Base-by-base conservation (phyloP, 2,888 invertebrate species). In the Lomographa bimaculata region DNA sequence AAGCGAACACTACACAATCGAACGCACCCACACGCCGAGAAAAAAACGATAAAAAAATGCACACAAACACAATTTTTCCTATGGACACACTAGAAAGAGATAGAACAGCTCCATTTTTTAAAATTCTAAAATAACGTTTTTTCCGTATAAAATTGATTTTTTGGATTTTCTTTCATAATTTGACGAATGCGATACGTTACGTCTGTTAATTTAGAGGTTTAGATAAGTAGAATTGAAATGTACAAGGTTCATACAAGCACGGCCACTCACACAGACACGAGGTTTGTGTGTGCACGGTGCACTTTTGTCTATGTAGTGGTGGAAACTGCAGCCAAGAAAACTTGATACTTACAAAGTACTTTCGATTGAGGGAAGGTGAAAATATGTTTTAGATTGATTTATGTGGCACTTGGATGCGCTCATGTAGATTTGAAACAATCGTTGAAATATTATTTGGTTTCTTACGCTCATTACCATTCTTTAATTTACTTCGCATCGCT, bases 11-110 rank as follows among this genome's bases (percentile, higher is more conserved):
- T 58, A 80, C 76, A 89, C 85, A 86, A 86, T 84, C 79, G 80
- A 83, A 84, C 77, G 77, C 83, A 86, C 87, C 74, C 87, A 87
- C 86, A 87, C 89, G 69, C 61, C 56, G 70, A 79, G 82, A 85
- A 85, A 87, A 86, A 89, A 87, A 84, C 84, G 82, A 83, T 85
- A 87, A 89, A 87, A 87, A 87, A 82, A 53, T 58, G 70, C 82
- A 79, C 82, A 84, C 83, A 68, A 70, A 71, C 59, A 54, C 63
- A 62, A 63, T 50, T 67, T 64, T 60, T 54, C 44, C 48, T 61
- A 49, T 57, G 39, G 55, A 46, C 42, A 61, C 53, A 49, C 57
- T 59, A 71, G 68, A 70, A 46, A 60, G 58, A 54, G 62, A 68
- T 56, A 52, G 61, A 50, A 20, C 46, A 55, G 62, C 56, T 64